Conservation (phyloP, 1,140 invertebrate species). For the Drosophila grimshawi region DNA sequence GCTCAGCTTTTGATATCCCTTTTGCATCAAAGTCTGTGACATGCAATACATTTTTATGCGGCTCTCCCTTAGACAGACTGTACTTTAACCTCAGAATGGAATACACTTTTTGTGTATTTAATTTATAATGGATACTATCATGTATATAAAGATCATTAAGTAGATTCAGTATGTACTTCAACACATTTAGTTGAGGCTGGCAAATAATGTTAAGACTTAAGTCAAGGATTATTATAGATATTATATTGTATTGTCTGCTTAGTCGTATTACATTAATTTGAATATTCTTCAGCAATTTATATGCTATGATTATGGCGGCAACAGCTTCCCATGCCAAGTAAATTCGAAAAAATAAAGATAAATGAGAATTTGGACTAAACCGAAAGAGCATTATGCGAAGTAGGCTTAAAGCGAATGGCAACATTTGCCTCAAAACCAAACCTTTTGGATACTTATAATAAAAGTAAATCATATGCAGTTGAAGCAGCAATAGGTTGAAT, state of each 20-base stretch:
- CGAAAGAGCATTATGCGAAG: neutral
- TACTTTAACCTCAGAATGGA: constrained; percentile 14
- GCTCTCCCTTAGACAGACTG: constrained; percentile 8
- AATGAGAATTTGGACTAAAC: neutral
- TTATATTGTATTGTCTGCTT: too few relatives aligned
- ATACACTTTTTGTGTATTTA: neutral
- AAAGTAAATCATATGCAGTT: constrained; percentile 32
- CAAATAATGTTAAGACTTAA: too few relatives aligned
- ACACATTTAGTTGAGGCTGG: too few relatives aligned
- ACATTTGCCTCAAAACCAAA: neutral
- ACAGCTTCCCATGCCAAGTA: too few relatives aligned
- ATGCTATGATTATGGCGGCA: too few relatives aligned
- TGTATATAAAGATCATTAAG: too few relatives aligned
- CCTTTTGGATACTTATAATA: neutral
- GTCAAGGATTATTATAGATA: too few relatives aligned
- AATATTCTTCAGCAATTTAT: too few relatives aligned
- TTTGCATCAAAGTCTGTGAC: constrained; percentile 56
- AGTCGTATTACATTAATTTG: too few relatives aligned
- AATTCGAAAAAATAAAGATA: neutral
- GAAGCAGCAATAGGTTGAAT: constrained; percentile 1
- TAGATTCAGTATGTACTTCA: too few relatives aligned
- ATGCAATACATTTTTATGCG: constrained; percentile 29
- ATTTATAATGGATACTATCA: neutral
- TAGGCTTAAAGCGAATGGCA: neutral
- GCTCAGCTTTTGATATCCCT: constrained; percentile 45